These are phyloP conservation scores for Ypsolopha scabrella DNA, from an alignment of 2,888 invertebrate genomes.

Conservation along the genomic window DNA sequence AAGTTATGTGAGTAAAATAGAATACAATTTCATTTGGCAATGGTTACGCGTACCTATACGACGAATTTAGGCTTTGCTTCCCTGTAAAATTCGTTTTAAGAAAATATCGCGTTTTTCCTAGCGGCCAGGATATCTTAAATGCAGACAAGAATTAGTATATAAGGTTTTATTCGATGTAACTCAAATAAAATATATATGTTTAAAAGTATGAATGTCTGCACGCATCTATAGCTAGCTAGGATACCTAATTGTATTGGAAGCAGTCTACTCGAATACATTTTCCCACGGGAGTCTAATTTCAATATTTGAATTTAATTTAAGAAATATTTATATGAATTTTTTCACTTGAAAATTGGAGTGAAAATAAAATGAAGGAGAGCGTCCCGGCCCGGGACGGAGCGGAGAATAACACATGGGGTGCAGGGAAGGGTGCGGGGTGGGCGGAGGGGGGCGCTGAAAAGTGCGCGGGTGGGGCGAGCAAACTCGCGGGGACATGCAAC, in stretches of 20 bases:
- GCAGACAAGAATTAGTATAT: too few relatives aligned
- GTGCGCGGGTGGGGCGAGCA: constrained; percentile 70
- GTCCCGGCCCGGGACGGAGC: constrained; percentile 59
- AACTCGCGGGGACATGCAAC: constrained; percentile 66
- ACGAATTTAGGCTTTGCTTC: too few relatives aligned
- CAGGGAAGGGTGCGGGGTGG: constrained; percentile 41
- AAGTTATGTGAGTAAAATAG: too few relatives aligned
- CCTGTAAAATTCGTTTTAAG: too few relatives aligned
- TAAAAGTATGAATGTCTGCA: too few relatives aligned
- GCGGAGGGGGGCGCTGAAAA: constrained; percentile 65
- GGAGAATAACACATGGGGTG: constrained; percentile 46
- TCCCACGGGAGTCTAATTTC: constrained; percentile 17
- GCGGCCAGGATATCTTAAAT: too few relatives aligned
- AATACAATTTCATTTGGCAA: too few relatives aligned
- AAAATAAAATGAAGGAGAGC: constrained; percentile 67
- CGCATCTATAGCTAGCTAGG: too few relatives aligned
- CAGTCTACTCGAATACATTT: background rate
- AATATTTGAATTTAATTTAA: constrained; percentile 34
- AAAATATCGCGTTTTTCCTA: too few relatives aligned
- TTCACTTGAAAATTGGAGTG: constrained; percentile 68
- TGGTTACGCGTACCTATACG: too few relatives aligned
- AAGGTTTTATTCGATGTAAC: too few relatives aligned
- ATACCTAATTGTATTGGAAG: background rate
- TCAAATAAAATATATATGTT: too few relatives aligned
- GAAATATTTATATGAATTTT: constrained; percentile 61